Conservation (phyloP, 2,888 invertebrate genomes). For the Cactoblastis cactorum region DNA sequence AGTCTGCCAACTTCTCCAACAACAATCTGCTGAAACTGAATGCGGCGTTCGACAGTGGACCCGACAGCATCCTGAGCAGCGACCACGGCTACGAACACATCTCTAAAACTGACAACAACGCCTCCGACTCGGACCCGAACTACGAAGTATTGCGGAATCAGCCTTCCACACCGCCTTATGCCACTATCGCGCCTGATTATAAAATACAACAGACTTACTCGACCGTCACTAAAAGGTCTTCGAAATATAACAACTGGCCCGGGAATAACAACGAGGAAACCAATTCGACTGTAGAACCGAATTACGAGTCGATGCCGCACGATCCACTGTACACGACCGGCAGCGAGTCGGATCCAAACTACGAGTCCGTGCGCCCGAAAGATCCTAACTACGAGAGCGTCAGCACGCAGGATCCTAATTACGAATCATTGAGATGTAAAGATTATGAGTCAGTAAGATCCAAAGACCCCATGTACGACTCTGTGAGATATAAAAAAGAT, state of each 20-base stretch:
- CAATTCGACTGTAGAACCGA: conserved; percentile 79
- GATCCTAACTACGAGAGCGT: conserved; percentile 87
- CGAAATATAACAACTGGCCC: conserved; percentile 75
- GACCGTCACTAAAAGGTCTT: conserved; percentile 76
- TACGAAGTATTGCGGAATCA: conserved; percentile 86
- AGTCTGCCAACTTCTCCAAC: conserved; percentile 44
- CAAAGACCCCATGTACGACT: conserved; percentile 86
- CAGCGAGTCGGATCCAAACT: conserved; percentile 87
- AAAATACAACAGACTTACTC: conserved; percentile 75
- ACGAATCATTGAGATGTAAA: conserved; percentile 81
- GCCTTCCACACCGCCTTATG: conserved; percentile 70
- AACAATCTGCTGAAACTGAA: conserved; percentile 57
- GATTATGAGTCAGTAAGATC: conserved; percentile 78
- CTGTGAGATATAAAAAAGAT: conserved; percentile 81
- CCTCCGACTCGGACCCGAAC: conserved; percentile 86
- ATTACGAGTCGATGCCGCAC: conserved; percentile 87
- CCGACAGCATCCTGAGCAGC: conserved; percentile 79
- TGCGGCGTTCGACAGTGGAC: conserved; percentile 70
- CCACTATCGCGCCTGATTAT: conserved; percentile 66
- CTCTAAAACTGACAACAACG: conserved; percentile 63
- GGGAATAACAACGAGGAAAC: conserved; percentile 73
- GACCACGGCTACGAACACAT: conserved; percentile 88
- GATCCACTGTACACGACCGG: conserved; percentile 82
- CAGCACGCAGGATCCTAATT: conserved; percentile 82
- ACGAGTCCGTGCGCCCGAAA: conserved; percentile 82